These are phyloP conservation scores for Coenobita brevimanus DNA, from an alignment of 1,140 invertebrate species.

Conservation along the genomic window DNA sequence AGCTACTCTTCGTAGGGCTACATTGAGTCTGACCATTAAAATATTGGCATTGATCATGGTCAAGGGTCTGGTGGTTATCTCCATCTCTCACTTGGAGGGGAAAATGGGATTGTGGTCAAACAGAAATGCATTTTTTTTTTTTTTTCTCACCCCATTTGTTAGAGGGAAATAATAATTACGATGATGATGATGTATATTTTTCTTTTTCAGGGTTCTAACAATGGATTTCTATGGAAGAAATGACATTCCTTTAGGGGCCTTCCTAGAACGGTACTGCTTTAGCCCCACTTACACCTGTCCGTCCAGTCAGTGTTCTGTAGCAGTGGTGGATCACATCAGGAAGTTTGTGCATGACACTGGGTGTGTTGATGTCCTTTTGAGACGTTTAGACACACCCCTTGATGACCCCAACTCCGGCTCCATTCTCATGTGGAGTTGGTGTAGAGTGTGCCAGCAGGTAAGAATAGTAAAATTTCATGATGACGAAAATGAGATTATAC, in stretches of 20 bases:
- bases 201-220: constrained; percentile 81
- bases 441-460: constrained; percentile 83
- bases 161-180: not conserved
- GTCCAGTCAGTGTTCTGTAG: constrained; percentile 78
- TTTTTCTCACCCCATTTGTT: too few species aligned
- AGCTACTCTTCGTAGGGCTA: too few species aligned
- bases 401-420: constrained; percentile 71
- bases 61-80: too few species aligned
- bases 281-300: constrained; percentile 88
- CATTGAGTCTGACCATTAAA: too few species aligned
- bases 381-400: constrained; percentile 75
- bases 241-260: constrained; percentile 95
- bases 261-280: constrained; percentile 95
- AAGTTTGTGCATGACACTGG: constrained; percentile 86
- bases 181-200: constrained; percentile 69
- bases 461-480: constrained; percentile 51
- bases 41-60: too few species aligned
- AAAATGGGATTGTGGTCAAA: too few species aligned
- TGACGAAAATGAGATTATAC: too few species aligned
- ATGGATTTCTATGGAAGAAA: constrained; percentile 97
- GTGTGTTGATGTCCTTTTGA: constrained; percentile 82
- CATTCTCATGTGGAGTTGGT: constrained; percentile 94
- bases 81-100: too few species aligned
- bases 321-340: constrained; percentile 92
- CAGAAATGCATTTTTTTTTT: too few species aligned